Base-by-base conservation (phyloP, 1,140 invertebrate species). In the Hypothenemus hampei region DNA sequence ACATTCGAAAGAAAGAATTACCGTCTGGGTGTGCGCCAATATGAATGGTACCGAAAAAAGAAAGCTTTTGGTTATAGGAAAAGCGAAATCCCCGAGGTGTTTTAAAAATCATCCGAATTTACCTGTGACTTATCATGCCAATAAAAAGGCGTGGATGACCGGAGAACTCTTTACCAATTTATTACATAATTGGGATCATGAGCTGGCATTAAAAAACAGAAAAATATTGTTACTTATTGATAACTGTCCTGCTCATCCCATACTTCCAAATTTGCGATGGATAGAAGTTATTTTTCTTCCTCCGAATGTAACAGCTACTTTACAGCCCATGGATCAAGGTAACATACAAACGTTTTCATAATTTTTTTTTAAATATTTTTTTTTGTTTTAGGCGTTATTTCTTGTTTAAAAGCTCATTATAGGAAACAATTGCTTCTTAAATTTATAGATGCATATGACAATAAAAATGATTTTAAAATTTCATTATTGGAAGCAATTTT, bases 61-160 rank as follows among this genome's bases (percentile, higher is more conserved):
- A 11, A 11, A 7, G 24, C 24, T 29, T 11, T 11, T 29, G 5
- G 11, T 29, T 11, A 11, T 29, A 29, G 24, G 24, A 29, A 29
- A 29, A 29, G 5, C 24, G 24, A 5, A 29, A 11, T 29, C 24
- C 6, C 24, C 24, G 6, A 29, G 24, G 11, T 29, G 24, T 5
- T 29, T 29, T 29, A 29, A 29, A 29, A 29, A 29, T 29, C 24
- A 29, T n/a, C n/a, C n/a, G 36, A 43, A 31, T 15, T 52, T 73
- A 22, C 70, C 68, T 26, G 40, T 63, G 2, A 31, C 60, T 1
- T 72, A 74, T 58, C 45, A 26, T 37, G 35, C 49, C 4, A 74
- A 73, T 57, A 65, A 57, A 21, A 75, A 68, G 55, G 64, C 72
- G 4, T 76, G 72, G 72, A 75, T 76, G 69, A 73, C 67, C 1